These are phyloP conservation scores for Melanogrammus aeglefinus DNA, from an alignment of 2,797 vertebrate species.

Conservation along the genomic window DNA sequence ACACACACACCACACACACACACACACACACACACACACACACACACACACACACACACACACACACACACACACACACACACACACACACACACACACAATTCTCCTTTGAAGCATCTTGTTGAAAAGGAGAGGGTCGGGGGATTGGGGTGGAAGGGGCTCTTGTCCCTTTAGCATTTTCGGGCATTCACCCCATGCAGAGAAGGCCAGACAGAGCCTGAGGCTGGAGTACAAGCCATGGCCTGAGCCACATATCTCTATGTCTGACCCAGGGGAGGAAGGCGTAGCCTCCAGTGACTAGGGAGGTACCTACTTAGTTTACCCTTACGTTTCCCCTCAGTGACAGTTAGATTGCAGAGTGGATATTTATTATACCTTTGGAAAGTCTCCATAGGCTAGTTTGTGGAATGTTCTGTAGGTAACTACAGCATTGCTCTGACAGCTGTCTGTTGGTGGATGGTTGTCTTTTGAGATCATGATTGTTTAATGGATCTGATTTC, in stretches of 20 bases:
- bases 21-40: slow-evolving; percentile 5
- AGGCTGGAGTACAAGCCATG: slow-evolving; percentile 65
- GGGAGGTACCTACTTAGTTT: slow-evolving; percentile 53
- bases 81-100: not conserved
- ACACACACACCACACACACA: not conserved
- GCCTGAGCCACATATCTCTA: slow-evolving; percentile 75
- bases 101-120: not conserved
- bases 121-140: not conserved
- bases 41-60: slow-evolving; percentile 2
- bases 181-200: slow-evolving; percentile 53
- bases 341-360: slow-evolving; percentile 63
- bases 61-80: slow-evolving; percentile 5
- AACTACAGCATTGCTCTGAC: not conserved
- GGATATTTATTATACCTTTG: slow-evolving; percentile 45
- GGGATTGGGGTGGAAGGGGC: not conserved
- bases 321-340: slow-evolving; percentile 57
- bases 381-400: not conserved
- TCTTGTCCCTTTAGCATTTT: not conserved
- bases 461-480: not conserved
- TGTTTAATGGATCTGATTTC: not conserved
- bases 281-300: slow-evolving; percentile 36
- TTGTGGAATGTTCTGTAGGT: slow-evolving; percentile 15
- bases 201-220: slow-evolving; percentile 71
- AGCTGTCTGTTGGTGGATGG: not conserved
- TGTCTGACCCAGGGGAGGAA: slow-evolving; percentile 57